These are phyloP conservation scores for Rhabdomys pumilio DNA, from an alignment of 2,797 vertebrate genomes.

Conservation along the genomic window DNA sequence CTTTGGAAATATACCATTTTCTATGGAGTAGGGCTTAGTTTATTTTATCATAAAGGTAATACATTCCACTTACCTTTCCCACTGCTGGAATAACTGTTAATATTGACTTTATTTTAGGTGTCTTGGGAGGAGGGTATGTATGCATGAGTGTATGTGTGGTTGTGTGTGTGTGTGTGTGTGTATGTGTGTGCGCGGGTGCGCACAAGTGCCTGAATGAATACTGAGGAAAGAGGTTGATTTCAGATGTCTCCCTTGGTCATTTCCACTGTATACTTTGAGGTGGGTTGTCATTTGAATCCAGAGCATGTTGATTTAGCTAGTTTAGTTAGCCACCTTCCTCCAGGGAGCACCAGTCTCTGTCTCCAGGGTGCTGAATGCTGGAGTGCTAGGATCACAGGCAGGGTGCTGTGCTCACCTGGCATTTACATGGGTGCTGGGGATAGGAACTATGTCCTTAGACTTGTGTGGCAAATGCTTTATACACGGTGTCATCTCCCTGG, in stretches of 20 bases:
- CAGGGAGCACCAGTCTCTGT: background rate
- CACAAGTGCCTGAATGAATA: background rate
- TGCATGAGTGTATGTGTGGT: background rate
- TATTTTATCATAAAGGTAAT: background rate
- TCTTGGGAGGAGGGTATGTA: background rate
- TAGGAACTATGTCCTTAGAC: background rate
- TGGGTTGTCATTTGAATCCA: background rate
- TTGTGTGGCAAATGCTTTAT: background rate
- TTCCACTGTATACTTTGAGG: background rate
- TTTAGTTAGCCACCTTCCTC: background rate
- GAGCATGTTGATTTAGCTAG: background rate
- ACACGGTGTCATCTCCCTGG: background rate
- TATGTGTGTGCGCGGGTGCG: too few species aligned
- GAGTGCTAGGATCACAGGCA: background rate
- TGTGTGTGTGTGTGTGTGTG: background rate
- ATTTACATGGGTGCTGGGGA: background rate
- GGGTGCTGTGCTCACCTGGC: background rate
- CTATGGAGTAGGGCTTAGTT: background rate
- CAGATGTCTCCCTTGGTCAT: background rate
- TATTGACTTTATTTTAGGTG: background rate
- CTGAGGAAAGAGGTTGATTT: background rate
- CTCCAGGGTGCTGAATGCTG: background rate
- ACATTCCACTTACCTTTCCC: background rate
- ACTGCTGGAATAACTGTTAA: background rate
- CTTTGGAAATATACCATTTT: conserved; percentile 15